phyloP scores from a whole-genome alignment of 2,888 invertebrate genomes.

The Cantharis flavilabris region DNA sequence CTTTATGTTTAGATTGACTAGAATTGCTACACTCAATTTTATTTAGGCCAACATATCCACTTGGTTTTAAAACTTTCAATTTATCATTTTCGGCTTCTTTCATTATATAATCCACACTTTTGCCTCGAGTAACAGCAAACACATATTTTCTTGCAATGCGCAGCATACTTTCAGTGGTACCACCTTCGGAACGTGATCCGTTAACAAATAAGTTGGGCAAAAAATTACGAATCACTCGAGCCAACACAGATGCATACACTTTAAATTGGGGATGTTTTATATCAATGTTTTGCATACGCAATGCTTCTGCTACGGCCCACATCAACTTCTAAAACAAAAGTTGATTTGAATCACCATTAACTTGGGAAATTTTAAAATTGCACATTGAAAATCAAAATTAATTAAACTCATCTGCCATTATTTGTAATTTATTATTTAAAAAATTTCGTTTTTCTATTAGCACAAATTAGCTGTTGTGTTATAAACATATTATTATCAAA shows the following conservation, averaged over 20 bases:
- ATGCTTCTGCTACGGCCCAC: slow-evolving; percentile 80
- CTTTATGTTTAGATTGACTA: slow-evolving; percentile 23
- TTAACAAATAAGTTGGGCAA: slow-evolving; percentile 60
- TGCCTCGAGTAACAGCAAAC: slow-evolving; percentile 67
- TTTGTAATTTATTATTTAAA: too few relatives aligned
- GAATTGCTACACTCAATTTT: slow-evolving; percentile 46
- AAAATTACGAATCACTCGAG: slow-evolving; percentile 68
- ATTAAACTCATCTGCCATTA: too few relatives aligned
- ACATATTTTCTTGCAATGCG: slow-evolving; percentile 69
- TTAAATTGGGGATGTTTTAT: slow-evolving; percentile 73
- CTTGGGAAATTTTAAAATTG: too few relatives aligned
- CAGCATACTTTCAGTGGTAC: slow-evolving; percentile 76
- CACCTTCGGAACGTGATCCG: slow-evolving; percentile 58
- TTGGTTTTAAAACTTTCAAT: slow-evolving; percentile 54
- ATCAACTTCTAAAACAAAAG: slow-evolving; percentile 66
- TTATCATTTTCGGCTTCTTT: slow-evolving; percentile 47
- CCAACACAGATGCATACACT: slow-evolving; percentile 69
- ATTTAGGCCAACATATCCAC: slow-evolving; percentile 60
- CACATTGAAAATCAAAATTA: too few relatives aligned
- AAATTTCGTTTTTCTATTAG: too few relatives aligned
- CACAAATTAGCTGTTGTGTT: too few relatives aligned
- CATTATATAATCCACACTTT: slow-evolving; percentile 67
- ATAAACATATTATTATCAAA: too few relatives aligned
- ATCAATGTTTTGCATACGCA: slow-evolving; percentile 72
- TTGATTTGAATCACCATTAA: neutral